Evolutionary conservation across 1,140 invertebrate species (phyloP).

Genomic region (Coenobita brevimanus): DNA sequence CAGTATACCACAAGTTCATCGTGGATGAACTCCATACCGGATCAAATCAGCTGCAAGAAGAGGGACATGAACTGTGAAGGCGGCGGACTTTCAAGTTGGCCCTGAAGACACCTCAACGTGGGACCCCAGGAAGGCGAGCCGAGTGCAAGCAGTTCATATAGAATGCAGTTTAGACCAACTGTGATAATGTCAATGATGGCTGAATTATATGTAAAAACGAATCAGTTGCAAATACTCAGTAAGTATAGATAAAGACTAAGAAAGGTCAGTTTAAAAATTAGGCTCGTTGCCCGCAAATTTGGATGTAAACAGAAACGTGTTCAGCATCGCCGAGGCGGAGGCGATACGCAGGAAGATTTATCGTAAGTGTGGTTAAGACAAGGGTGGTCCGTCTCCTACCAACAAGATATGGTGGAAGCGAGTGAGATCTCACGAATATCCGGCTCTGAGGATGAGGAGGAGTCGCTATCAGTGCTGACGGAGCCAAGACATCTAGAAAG

Average conservation of each 20-base stretch:
- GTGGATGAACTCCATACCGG: no score
- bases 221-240: no score
- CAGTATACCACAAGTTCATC: no score
- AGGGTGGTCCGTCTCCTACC: not conserved
- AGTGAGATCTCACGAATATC: not conserved
- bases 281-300: not conserved
- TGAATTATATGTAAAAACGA: not conserved
- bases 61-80: no score
- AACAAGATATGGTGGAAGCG: conserved; percentile 2
- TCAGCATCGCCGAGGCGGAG: not conserved
- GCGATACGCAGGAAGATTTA: not conserved
- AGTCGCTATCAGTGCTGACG: conserved; percentile 19
- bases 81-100: no score
- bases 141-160: not conserved
- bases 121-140: not conserved
- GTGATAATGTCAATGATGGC: not conserved
- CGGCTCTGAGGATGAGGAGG: conserved; percentile 46
- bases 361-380: not conserved
- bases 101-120: no score
- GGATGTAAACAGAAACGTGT: conserved; percentile 49
- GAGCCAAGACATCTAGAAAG: conserved; percentile 45
- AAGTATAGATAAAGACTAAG: not conserved
- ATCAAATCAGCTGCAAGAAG: no score
- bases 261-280: not conserved
- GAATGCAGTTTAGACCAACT: not conserved